A percentile compares a stretch with the other conserved stretches of the same genome.
These are phyloP conservation scores for Trachemys scripta DNA, from an alignment of 2,113 vertebrate species.

Conservation along the genomic window DNA sequence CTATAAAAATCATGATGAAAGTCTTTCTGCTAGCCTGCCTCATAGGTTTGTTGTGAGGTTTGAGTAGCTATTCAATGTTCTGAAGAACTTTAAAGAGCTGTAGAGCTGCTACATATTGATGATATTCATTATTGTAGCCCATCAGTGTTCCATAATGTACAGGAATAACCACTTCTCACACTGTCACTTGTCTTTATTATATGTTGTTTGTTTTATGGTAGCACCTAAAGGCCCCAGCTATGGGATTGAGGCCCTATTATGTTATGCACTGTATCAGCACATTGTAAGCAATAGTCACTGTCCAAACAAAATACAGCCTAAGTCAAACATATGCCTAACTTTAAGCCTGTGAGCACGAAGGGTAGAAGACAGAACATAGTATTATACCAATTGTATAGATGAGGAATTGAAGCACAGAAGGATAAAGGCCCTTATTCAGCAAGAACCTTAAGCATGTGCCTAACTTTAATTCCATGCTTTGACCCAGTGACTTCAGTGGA, in stretches of 20 bases:
- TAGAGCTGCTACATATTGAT: background rate
- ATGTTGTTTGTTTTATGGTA: fast-evolving
- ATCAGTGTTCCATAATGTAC: background rate
- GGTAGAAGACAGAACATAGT: background rate
- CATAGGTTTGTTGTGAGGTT: background rate
- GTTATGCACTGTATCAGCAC: fast-evolving
- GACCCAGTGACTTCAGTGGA: background rate
- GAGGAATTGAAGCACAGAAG: background rate
- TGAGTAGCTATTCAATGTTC: background rate
- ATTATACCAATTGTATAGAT: background rate
- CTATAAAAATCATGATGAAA: background rate
- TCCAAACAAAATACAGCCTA: background rate
- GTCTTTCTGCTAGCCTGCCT: background rate
- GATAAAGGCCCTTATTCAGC: background rate
- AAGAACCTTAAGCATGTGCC: background rate
- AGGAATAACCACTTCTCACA: background rate
- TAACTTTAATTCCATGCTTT: background rate
- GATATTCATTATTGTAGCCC: background rate
- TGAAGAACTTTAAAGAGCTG: background rate
- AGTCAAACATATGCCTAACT: background rate
- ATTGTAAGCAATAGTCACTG: fast-evolving
- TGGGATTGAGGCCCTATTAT: background rate
- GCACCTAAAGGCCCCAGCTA: background rate
- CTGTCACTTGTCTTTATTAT: background rate
- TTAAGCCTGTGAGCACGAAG: background rate